Conservation (phyloP, 2,797 vertebrate species). For the Pyrocephalus nanus region DNA sequence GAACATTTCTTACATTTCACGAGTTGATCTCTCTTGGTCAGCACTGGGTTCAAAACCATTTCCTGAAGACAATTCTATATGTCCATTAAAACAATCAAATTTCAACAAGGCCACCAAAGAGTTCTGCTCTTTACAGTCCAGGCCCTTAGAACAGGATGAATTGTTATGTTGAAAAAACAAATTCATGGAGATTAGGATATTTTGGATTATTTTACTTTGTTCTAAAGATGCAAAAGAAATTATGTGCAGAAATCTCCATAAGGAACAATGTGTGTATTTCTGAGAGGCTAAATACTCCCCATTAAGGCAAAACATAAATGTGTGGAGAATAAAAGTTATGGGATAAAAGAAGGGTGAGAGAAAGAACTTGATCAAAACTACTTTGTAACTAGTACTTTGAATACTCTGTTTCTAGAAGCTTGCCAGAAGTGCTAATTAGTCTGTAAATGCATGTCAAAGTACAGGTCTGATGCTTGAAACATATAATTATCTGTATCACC, state of each 20-base stretch:
- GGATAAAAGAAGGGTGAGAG: background rate
- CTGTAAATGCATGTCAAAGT: constrained; percentile 55
- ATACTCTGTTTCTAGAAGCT: constrained; percentile 57
- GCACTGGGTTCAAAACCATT: background rate
- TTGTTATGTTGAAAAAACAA: background rate
- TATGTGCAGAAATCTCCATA: background rate
- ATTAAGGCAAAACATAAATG: background rate
- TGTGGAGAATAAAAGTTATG: background rate
- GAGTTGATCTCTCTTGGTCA: background rate
- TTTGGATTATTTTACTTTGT: background rate
- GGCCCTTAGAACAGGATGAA: background rate
- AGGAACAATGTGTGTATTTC: background rate
- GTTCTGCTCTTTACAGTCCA: background rate
- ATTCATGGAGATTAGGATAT: background rate
- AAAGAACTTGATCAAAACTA: background rate
- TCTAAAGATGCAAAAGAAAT: background rate
- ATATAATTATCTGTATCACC: constrained; percentile 55
- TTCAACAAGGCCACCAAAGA: background rate
- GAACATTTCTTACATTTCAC: background rate
- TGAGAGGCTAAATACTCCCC: background rate
- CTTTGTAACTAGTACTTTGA: constrained; percentile 41
- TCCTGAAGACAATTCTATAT: background rate
- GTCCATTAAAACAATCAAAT: background rate
- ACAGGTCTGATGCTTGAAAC: constrained; percentile 40
- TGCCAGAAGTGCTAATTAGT: constrained; percentile 67